Conservation (phyloP, 2,113 vertebrate genomes). For the Cygnus atratus region DNA sequence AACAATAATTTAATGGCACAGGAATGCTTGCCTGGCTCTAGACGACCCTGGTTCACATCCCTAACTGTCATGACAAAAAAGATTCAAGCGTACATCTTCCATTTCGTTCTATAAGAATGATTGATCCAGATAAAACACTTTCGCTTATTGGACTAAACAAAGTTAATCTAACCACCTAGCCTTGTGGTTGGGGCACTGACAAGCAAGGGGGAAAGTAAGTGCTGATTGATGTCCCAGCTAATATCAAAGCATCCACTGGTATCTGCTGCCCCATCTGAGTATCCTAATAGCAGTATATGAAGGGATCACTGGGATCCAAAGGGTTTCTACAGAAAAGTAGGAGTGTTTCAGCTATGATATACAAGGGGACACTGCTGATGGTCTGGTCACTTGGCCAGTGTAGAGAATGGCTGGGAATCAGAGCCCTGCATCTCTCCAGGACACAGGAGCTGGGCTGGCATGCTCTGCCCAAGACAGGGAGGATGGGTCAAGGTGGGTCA, state of each 20-base stretch:
- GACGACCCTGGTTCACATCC: neutral
- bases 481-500: neutral
- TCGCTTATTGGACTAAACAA: neutral
- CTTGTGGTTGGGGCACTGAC: neutral
- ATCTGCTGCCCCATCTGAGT: neutral
- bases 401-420: neutral
- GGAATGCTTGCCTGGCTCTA: neutral
- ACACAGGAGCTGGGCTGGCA: neutral
- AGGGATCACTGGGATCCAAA: no score
- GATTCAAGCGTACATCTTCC: neutral
- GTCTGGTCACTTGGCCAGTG: neutral
- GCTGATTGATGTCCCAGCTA: neutral
- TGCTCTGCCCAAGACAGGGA: neutral
- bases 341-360: neutral
- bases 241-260: neutral
- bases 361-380: neutral
- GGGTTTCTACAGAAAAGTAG: neutral
- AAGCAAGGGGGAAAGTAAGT: neutral
- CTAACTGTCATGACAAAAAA: neutral
- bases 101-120: neutral
- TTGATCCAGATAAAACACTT: neutral
- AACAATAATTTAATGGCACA: neutral
- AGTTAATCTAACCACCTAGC: neutral
- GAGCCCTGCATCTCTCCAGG: accelerated
- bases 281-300: no score